Percentiles rank a stretch among this genome's conserved stretches.
phyloP scores from a whole-genome alignment of 1,140 invertebrate species.

The Leptoteleia sp. region DNA sequence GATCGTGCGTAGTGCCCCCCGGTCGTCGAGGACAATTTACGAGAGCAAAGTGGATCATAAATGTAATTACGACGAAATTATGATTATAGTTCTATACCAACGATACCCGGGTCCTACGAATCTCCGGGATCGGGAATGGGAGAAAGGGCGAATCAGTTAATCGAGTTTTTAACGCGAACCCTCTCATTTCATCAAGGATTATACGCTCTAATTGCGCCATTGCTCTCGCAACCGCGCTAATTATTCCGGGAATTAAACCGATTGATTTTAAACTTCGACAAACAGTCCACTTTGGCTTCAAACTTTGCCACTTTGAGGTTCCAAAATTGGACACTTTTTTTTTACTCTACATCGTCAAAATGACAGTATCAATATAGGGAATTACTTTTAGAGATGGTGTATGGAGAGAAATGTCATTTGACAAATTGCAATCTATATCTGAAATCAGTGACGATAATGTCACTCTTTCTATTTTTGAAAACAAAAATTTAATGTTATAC shows the following conservation, averaged over 20 bases:
- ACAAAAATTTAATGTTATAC: too few species aligned
- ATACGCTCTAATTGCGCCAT: conserved; percentile 60
- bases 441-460: too few species aligned
- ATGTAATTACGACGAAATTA: conserved; percentile 80
- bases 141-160: conserved; percentile 56
- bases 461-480: too few species aligned
- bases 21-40: conserved; percentile 77
- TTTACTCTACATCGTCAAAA: too few species aligned
- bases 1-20: conserved; percentile 56
- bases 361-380: too few species aligned
- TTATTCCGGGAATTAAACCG: conserved; percentile 51
- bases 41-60: conserved; percentile 79
- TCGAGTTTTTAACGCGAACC: conserved; percentile 67
- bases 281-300: too few species aligned
- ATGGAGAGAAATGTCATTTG: too few species aligned
- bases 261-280: conserved; percentile 44
- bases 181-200: conserved; percentile 61
- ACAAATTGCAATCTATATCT: too few species aligned
- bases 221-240: conserved; percentile 46
- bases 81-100: conserved; percentile 78
- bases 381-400: too few species aligned
- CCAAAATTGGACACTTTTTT: too few species aligned
- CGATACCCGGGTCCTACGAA: conserved; percentile 46
- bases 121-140: conserved; percentile 37
- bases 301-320: too few species aligned